Conservation (phyloP, 1,140 invertebrate species). For the Caenorhabditis brenneri region DNA sequence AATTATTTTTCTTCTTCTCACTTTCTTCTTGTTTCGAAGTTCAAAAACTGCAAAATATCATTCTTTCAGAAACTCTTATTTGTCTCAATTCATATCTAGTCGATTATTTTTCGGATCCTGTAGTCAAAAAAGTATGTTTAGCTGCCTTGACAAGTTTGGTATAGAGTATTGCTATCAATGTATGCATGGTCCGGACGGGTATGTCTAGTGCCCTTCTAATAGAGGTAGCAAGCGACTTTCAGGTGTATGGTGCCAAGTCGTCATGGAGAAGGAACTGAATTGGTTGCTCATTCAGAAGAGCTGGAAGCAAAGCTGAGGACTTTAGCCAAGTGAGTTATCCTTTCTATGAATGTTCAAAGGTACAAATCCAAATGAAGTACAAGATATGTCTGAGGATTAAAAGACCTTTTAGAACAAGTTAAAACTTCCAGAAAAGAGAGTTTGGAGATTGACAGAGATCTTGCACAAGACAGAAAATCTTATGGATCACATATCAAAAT, state of each 20-base stretch:
- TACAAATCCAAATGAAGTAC: no score
- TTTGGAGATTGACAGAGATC: background rate
- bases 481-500: slow-evolving; percentile 31
- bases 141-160: background rate
- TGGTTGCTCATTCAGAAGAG: slow-evolving; percentile 17
- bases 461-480: background rate
- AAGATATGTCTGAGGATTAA: background rate
- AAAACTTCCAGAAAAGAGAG: background rate
- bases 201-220: background rate
- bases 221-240: background rate
- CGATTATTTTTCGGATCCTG: background rate
- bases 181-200: slow-evolving; percentile 15
- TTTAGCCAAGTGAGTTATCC: background rate
- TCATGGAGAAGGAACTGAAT: background rate
- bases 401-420: no score
- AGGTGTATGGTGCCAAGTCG: slow-evolving; percentile 22
- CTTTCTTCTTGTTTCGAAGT: no score
- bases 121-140: background rate
- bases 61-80: no score
- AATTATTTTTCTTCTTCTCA: background rate
- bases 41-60: no score
- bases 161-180: slow-evolving; percentile 2
- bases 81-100: no score
- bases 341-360: no score
- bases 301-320: background rate